Evolutionary conservation across 2,888 invertebrate species (phyloP), one percentile per base, ranked within the genome.

Genomic region (Plagiodera versicolora): DNA sequence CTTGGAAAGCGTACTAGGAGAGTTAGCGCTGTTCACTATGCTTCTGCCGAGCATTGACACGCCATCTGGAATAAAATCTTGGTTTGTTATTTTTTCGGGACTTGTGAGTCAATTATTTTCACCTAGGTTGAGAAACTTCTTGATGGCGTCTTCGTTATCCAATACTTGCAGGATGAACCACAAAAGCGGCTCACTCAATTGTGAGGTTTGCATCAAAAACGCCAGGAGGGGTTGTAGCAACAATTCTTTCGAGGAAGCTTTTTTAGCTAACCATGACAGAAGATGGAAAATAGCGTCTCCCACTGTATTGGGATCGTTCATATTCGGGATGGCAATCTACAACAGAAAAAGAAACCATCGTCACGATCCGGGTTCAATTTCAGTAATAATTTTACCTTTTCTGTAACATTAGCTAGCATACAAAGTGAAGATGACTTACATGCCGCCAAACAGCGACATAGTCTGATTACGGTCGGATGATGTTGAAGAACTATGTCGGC

Each of bases 271-370:
- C 1, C 89, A 88, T 24, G 89, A 86, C 56, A 95, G 84, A 67
- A 95, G 84, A 80, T 91, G 90, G 75, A 93, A 94, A n/a, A 95
- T 88, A 17, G 92, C 92, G 75, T 95, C 95, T 1, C 91, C 91
- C 55, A 94, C 87, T 0, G 91, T 90, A 24, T 88, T 84, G 8
- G 90, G 88, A 70, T 90, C 89, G n/a, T 84, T 80, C 49, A 78
- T 63, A 58, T 82, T 81, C 0, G 79, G 71, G 52, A 73, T 69
- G 10, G 70, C 65, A 30, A 63, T 65, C 75, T 76, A 63, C 47
- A 68, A 70, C 54, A 51, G 32, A 52, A 62, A 58, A 52, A 56
- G 58, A 44, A 50, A 16, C 35, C n/a, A 24, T 32, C 32, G 39
- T 56, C 24, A 55, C 39, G 17, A 16, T 48, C 47, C 45, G 45